Evolutionary conservation across 2,113 vertebrate genomes (phyloP).

Genomic region (Trogon melanurus): DNA sequence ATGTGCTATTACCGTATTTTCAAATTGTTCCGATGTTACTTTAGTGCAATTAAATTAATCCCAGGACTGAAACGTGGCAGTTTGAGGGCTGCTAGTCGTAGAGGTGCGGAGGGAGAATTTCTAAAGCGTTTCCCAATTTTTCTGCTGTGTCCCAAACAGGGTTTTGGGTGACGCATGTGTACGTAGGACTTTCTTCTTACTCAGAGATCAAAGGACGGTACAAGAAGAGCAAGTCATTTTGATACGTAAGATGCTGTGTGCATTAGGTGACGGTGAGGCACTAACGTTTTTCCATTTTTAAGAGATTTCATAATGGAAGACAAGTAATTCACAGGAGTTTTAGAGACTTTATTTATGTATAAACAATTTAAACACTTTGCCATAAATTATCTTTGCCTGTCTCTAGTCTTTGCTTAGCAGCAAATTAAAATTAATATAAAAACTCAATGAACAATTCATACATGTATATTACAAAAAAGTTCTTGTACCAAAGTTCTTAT

Average conservation of each 20-base stretch:
- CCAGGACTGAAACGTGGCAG: neutral
- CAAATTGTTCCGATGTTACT: neutral
- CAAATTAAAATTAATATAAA: constrained; percentile 99
- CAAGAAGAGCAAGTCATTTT: neutral
- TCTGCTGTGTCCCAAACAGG: neutral
- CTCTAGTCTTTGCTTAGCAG: constrained; percentile 98
- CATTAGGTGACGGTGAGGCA: neutral
- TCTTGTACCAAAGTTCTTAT: constrained; percentile 91
- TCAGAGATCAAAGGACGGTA: neutral
- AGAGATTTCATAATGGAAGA: constrained; percentile 80
- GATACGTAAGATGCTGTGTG: neutral
- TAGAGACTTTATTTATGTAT: constrained; percentile 99
- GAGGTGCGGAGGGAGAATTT: neutral
- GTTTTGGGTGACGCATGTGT: neutral
- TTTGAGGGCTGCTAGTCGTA: neutral
- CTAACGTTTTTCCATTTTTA: neutral
- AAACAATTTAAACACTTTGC: constrained; percentile 99
- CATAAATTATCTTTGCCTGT: constrained; percentile 99
- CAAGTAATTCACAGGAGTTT: constrained; percentile 96
- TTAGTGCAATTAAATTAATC: neutral
- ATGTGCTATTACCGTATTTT: neutral
- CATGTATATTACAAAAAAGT: constrained; percentile 99
- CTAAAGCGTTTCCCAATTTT: neutral
- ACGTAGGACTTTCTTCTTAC: neutral
- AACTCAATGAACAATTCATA: constrained; percentile 98